Percentiles rank a stretch among this genome's conserved stretches.
phyloP scores from a whole-genome alignment of 2,888 invertebrate genomes.

The Sinohyriopsis cumingii region DNA sequence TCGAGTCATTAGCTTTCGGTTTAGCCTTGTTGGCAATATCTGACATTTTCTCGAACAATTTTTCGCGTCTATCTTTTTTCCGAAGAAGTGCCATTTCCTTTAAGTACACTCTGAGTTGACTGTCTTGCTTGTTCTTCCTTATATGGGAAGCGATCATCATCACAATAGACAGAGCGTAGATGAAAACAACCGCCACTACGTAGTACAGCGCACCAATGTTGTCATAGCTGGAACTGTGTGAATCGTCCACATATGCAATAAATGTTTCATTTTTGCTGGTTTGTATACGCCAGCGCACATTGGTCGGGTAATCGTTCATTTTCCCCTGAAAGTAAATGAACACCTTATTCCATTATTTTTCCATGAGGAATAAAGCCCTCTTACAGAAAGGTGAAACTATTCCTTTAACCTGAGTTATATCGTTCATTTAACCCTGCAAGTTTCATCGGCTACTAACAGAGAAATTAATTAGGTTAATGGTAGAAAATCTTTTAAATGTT shows the following conservation, averaged over 20 bases:
- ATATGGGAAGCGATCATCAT: conserved; percentile 71
- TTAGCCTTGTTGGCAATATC: conserved; percentile 34
- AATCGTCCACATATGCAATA: conserved; percentile 54
- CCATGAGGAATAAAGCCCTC: too few species aligned
- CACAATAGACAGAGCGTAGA: conserved; percentile 69
- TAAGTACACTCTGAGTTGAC: conserved; percentile 63
- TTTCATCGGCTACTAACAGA: too few species aligned
- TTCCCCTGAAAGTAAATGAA: conserved; percentile 27
- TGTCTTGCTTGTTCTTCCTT: conserved; percentile 68
- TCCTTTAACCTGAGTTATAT: too few species aligned
- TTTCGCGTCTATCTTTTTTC: conserved; percentile 61
- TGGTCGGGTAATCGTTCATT: conserved; percentile 49
- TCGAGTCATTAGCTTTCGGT: conserved; percentile 13
- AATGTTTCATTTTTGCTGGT: conserved; percentile 46
- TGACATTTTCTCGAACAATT: conserved; percentile 56
- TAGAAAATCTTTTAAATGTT: too few species aligned
- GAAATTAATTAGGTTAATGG: too few species aligned
- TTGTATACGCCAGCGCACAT: conserved; percentile 51
- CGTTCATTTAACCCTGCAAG: too few species aligned
- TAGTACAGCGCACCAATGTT: conserved; percentile 69
- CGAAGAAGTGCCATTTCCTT: conserved; percentile 67
- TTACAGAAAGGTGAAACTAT: too few species aligned
- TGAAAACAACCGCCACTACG: conserved; percentile 70
- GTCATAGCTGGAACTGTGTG: conserved; percentile 48
- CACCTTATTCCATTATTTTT: too few species aligned